These are phyloP conservation scores for Dipodomys merriami DNA, from an alignment of 2,113 vertebrate genomes.

Conservation along the genomic window DNA sequence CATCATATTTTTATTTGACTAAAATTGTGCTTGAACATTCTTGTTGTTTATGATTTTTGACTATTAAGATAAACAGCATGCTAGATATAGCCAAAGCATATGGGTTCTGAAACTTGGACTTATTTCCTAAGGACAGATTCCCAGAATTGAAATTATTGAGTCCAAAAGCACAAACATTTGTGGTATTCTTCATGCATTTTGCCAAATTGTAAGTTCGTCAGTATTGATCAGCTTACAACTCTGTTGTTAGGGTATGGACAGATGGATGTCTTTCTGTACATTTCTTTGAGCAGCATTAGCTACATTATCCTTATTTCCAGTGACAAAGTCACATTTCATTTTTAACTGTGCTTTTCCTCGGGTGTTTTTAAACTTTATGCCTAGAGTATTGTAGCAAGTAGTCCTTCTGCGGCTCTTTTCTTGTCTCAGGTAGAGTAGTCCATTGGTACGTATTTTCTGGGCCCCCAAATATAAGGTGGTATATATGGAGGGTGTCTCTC, in stretches of 20 bases:
- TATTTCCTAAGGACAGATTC: conserved; percentile 55
- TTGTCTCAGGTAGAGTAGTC: not conserved
- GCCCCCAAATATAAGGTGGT: not conserved
- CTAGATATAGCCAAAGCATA: conserved; percentile 32
- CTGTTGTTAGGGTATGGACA: not conserved
- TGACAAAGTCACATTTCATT: not conserved
- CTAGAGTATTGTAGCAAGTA: not conserved
- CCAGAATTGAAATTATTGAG: conserved; percentile 62
- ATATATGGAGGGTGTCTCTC: not conserved
- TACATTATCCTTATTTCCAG: not conserved
- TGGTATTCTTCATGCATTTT: conserved; percentile 10
- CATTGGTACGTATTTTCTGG: not conserved
- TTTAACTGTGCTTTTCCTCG: not conserved
- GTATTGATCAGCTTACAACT: not conserved
- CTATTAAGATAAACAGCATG: conserved; percentile 47
- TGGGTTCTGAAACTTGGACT: conserved; percentile 52
- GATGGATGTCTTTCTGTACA: not conserved
- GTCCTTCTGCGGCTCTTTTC: not conserved
- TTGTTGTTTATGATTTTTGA: conserved; percentile 45
- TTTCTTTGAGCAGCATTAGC: not conserved
- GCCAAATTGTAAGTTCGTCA: conserved; percentile 53
- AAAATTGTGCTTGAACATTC: conserved; percentile 36
- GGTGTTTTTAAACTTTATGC: not conserved
- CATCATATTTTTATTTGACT: conserved; percentile 26
- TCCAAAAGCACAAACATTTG: conserved; percentile 49